Base-by-base conservation (phyloP, 2,888 invertebrate genomes). In the Parnassius apollo region DNA sequence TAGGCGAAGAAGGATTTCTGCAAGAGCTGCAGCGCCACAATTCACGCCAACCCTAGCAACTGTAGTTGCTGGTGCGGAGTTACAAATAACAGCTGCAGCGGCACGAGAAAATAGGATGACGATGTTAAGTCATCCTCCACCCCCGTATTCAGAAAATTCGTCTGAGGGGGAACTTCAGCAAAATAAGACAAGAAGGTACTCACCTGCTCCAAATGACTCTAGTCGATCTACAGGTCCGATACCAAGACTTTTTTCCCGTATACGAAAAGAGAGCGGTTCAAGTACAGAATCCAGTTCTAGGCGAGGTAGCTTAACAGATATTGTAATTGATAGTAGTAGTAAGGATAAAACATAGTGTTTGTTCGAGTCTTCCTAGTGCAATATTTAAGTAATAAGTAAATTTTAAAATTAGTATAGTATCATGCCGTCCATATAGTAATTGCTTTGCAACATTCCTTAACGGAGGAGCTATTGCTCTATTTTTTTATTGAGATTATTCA, bases 31-130 rank as follows among this genome's bases (percentile, higher is more conserved):
- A 4, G 86, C 82, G 13, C 88, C 91, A 0, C 87, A 88, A 61
- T 92, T 91, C 65, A 90, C 88, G 22, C 92, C 90, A 35, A 86
- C 90, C 2, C 69, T 92, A 66, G 88, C 91, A 12, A 92, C 92
- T 42, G 89, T 92, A 1, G 85, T 91, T 4, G 90, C 91, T 48
- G 91, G 91, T 10, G 83, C 90, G 1, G 88, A 90, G 65, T 74
- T 90, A 62, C 86, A 89, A 69, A 80, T 91, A 66, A 91, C 90
- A 48, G 89, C 91, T 2, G 82, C 80, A 13, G 85, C 90, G 8
- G 83, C 89, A 0, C 81, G 91, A 71, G 91, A 91, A 66, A 88
- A 82, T 67, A 81, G 91, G 42, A 91, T 91, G 91, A 71, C 84
- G 1, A 86, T 88, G 84, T 65, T 91, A 52, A 75, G 81, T 52